Evolutionary conservation across 2,888 invertebrate genomes (phyloP), one percentile per base, ranked within the genome.

Genomic region (Allophyes oxyacanthae): DNA sequence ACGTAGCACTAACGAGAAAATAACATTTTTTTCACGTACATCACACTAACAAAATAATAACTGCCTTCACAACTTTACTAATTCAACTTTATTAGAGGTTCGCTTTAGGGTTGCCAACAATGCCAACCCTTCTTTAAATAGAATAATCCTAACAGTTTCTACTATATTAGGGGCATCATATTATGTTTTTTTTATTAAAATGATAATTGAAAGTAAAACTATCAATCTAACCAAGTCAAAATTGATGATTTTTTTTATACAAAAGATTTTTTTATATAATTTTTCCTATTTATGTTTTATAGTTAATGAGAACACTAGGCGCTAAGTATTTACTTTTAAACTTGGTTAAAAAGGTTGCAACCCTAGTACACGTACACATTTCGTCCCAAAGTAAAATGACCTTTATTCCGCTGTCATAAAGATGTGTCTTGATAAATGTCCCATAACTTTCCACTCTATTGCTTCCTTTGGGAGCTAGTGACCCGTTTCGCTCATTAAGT

Each of bases 41-140:
- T 70, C 49, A 38, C 34, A 28, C 32, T 49, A 46, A 38, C 26
- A 51, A 43, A 51, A 52, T 43, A 43, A 45, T 33, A 15, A 51
- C 33, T 40, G 10, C 71, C 68, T 54, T 69, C 70, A 66, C 64
- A 82, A 81, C 79, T 81, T 80, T 72, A 51, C 61, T 71, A 78
- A 77, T 79, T 71, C 64, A 74, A 64, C 64, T 68, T 70, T 55
- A 41, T 54, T 45, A 62, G 38, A 41, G 20, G 36, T 52, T 40
- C 62, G 54, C 37, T 34, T 45, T 56, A 20, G 20, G 20, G 20
- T 20, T 20, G 20, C 20, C 4, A 20, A 4, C 20, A n/a, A n/a
- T n/a, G n/a, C n/a, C n/a, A n/a, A n/a, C n/a, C n/a, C n/a, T n/a
- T n/a, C n/a, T n/a, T n/a, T n/a, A n/a, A n/a, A n/a, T n/a, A n/a